Conservation (phyloP, 1,140 invertebrate species). For the Drosophila pallidifrons region DNA sequence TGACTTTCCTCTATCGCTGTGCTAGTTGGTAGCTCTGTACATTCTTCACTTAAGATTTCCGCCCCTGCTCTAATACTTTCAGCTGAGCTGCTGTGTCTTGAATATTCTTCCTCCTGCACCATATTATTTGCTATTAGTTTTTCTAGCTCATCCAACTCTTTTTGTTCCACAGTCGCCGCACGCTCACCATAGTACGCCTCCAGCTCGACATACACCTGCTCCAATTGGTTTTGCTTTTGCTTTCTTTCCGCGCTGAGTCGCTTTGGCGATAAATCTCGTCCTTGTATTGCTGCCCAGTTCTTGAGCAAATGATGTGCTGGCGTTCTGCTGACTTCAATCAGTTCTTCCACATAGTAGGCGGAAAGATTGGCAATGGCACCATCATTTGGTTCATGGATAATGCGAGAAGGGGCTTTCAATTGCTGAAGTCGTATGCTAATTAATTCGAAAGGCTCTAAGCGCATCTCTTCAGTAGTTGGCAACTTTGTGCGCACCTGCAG, state of each 20-base stretch:
- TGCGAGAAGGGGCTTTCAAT: conserved; percentile 6
- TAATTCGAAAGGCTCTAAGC: conserved; percentile 31
- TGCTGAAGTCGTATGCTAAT: conserved; percentile 34
- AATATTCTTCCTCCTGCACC: conserved; percentile 40
- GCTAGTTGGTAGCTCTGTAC: not conserved
- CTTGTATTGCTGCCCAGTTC: conserved; percentile 67
- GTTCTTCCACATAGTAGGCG: conserved; percentile 60
- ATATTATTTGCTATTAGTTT: conserved; percentile 57
- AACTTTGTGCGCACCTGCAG: conserved; percentile 52
- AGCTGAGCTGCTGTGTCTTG: conserved; percentile 43
- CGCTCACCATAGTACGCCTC: conserved; percentile 49
- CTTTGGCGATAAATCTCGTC: conserved; percentile 67
- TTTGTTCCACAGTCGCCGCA: conserved; percentile 15
- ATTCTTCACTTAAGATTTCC: not conserved
- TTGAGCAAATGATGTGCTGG: conserved; percentile 68
- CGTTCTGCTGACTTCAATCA: conserved; percentile 56
- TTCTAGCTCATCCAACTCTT: conserved; percentile 56
- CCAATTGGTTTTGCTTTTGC: conserved; percentile 29
- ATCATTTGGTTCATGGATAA: conserved; percentile 34
- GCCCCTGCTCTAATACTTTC: conserved; percentile 36
- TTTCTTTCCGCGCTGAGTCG: not conserved
- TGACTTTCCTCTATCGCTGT: not conserved
- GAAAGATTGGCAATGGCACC: conserved; percentile 28
- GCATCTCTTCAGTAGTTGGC: not conserved
- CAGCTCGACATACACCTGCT: conserved; percentile 49